Base-by-base conservation (phyloP, 2,797 vertebrate genomes). In the Onychomys arenicola region DNA sequence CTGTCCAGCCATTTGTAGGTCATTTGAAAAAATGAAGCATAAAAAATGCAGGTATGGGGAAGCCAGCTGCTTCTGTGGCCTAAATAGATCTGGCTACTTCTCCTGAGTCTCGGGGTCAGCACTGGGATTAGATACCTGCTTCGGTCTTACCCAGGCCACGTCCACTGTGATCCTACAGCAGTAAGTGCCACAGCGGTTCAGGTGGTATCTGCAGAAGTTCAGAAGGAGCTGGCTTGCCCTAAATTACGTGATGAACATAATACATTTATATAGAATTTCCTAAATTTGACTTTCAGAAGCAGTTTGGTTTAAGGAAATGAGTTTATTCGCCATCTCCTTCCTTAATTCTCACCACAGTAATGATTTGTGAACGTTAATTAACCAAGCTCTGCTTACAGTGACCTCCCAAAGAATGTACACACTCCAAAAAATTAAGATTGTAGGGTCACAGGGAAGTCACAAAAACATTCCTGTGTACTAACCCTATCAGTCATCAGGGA, bases 331-430 rank as follows among this genome's bases (percentile, higher is more conserved):
- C 25, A 46, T 23, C n/a, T 90, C 16, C 25, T 93, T 40, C 77
- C 37, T 92, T 57, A 55, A 63, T 82, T 91, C 43, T 73, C 10
- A 3, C 16, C 27, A 55, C 59, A 85, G 46, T 80, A 75, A 65
- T 78, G 37, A 86, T 87, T 86, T 89, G 40, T 87, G 49, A 96
- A 83, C 89, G 91, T 32, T 92, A 59, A n/a, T 52, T 83, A 59
- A 25, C 9, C 6, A 78, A 57, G 14, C 27, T 27, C 27, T 77
- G 75, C 75, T 43, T 77, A 77, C 67, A 90, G 37, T 92, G 69
- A 76, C 65, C 63, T 71, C 78, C 49, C 52, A 40, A 59, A 87
- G 63, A 86, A 63, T 87, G 61, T 40, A 57, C 13, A 5, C 73
- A n/a, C 61, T 93, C 49, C 17, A 71, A 69, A 86, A 81, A 52